Percentiles rank a stretch among this genome's conserved stretches.
Evolutionary conservation across 2,113 vertebrate genomes (phyloP).

Genomic region (Balaenoptera acutorostrata): DNA sequence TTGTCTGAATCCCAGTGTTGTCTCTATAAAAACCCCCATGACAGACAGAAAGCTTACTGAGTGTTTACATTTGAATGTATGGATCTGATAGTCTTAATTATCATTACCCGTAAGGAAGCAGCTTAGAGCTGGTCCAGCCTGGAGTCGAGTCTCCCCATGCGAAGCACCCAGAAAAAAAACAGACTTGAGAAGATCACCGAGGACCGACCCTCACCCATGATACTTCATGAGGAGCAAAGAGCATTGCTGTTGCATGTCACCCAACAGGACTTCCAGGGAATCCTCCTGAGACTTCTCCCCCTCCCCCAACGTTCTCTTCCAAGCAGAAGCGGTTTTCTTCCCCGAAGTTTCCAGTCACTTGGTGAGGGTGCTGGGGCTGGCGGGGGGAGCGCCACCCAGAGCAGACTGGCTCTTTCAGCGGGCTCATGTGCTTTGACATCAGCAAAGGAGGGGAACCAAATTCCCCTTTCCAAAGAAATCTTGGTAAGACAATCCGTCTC

Average conservation of each 20-base stretch:
- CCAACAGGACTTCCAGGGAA: not conserved
- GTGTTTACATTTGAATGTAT: not conserved
- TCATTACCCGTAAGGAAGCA: not conserved
- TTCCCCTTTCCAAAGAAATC: not conserved
- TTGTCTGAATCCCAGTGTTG: not conserved
- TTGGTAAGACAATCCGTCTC: not conserved
- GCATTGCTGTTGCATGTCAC: not conserved
- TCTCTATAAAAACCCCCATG: not conserved
- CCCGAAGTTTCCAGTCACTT: not conserved
- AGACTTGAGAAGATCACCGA: not conserved
- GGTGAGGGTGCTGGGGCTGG: not conserved
- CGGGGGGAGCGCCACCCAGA: accelerated
- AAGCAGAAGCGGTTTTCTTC: not conserved
- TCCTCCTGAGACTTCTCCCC: not conserved
- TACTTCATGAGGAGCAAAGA: not conserved
- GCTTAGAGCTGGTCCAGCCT: not conserved
- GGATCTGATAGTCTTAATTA: not conserved
- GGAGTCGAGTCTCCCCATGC: not conserved
- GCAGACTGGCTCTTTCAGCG: not conserved
- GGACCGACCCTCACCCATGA: not conserved
- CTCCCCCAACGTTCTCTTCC: not conserved
- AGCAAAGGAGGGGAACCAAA: not conserved
- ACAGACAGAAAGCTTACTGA: not conserved
- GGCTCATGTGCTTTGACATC: not conserved
- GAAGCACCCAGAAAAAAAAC: not conserved